Base-by-base conservation (phyloP, 2,888 invertebrate genomes). In the Cataglyphis rosenhaueri region DNA sequence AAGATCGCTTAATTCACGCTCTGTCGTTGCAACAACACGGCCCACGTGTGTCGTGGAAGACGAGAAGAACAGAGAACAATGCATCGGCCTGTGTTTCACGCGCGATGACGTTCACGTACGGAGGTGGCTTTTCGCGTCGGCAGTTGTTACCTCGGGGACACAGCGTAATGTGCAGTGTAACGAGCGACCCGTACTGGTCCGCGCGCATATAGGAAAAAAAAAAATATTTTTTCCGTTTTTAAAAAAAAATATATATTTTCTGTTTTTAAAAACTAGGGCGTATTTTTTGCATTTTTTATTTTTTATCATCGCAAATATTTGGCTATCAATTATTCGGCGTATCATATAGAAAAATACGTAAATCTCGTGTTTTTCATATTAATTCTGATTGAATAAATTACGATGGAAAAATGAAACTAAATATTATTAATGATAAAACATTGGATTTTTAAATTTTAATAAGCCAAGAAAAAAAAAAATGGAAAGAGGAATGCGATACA, bases 1-100 rank as follows among this genome's bases (percentile, higher is more conserved):
- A 44, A 79, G 78, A 79, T 79, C 57, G 78, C 71, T 79, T 71
- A 79, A 79, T 79, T 79, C 71, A 25, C 71, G 71, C 59, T 44
- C 41, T 32, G 78, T 70, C 57, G 57, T 21, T 21, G 78, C 35
- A n/a, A 35, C 78, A 68, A 57, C 70, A 6, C 78, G 70, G 44
- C 78, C 78, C 71, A 79, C 78, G 70, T 76, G 76, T 66, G 66
- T 38, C 76, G 76, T 70, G 70, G 3, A 44, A 44, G 68, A 57
- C 5, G 15, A 4, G 41, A 15, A 15, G 21, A 15, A 12, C 35
- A 21, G 59, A 71, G 78, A 79, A 79, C 78, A 79, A 79, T 79
- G 78, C 78, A 59, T 79, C 78, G 78, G 71, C 59, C 59, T 79
- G 25, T 21, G 59, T 71, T 59, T 44, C 32, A 78, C 25, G 65